A percentile compares a stretch with the other conserved stretches of the same genome.
These are phyloP conservation scores for Cantharis nigra DNA, from an alignment of 2,888 invertebrate genomes.

Conservation along the genomic window DNA sequence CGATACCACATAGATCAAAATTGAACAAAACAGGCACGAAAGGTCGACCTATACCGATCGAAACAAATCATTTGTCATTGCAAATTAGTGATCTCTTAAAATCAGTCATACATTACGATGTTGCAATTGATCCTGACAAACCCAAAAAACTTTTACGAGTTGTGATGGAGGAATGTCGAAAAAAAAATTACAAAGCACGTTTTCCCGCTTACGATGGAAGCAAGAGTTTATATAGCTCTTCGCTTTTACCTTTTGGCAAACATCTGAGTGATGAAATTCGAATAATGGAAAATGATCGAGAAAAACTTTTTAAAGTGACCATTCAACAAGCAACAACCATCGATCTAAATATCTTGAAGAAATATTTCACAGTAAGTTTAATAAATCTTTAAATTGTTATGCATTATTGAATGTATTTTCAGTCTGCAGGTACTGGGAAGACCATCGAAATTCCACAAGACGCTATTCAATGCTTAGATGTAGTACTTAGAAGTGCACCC, in stretches of 20 bases:
- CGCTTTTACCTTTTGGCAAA: conserved; percentile 54
- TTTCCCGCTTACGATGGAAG: conserved; percentile 75
- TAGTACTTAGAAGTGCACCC: conserved; percentile 74
- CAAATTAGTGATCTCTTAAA: conserved; percentile 47
- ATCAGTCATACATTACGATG: conserved; percentile 79
- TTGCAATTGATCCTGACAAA: conserved; percentile 69
- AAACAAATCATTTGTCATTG: conserved; percentile 69
- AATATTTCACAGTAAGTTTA: conserved; percentile 45
- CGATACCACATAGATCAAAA: conserved; percentile 7
- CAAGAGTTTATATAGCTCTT: conserved; percentile 67
- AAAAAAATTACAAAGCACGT: conserved; percentile 52
- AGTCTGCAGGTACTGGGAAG: neutral
- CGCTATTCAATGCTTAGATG: conserved; percentile 80
- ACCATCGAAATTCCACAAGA: conserved; percentile 58
- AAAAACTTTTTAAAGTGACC: conserved; percentile 55
- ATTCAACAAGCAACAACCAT: conserved; percentile 62
- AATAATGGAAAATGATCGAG: conserved; percentile 36
- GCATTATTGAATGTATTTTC: neutral
- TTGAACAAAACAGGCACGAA: conserved; percentile 45
- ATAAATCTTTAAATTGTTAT: neutral
- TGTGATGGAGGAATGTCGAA: conserved; percentile 46
- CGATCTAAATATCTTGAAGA: conserved; percentile 54
- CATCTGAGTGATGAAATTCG: conserved; percentile 46
- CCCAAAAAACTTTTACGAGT: conserved; percentile 66
- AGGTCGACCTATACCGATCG: conserved; percentile 53